Evolutionary conservation across 2,113 vertebrate genomes (phyloP).

Genomic region (Tonatia bakeri): DNA sequence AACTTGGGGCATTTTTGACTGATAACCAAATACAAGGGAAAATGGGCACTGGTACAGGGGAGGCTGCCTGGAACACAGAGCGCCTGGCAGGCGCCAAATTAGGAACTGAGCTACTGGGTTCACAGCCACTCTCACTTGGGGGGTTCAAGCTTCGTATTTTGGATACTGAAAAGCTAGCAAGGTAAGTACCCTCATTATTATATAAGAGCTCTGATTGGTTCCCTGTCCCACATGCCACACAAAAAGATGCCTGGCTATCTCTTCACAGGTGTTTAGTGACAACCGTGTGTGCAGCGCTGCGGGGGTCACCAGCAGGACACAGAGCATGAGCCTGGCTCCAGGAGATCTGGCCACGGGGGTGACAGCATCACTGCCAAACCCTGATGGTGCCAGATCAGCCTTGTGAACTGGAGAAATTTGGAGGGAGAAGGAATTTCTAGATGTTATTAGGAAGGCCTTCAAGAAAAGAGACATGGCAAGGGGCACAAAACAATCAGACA

Average conservation of each 20-base stretch:
- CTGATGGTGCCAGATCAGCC: fast-evolving
- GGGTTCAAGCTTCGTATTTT: not conserved
- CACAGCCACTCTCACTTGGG: not conserved
- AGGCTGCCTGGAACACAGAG: conserved; percentile 50
- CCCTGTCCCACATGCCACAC: not conserved
- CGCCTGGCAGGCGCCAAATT: conserved; percentile 53
- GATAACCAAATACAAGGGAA: conserved; percentile 76
- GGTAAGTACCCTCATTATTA: not conserved
- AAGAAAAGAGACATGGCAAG: not conserved
- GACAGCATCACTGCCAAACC: not conserved
- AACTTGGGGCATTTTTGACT: conserved; percentile 63
- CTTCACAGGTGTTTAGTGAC: not conserved
- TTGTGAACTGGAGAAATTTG: too few relatives aligned
- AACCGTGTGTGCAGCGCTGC: not conserved
- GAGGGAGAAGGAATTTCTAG: not conserved
- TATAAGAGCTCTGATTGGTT: not conserved
- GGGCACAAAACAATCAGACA: not conserved
- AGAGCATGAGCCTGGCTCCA: not conserved
- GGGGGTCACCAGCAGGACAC: not conserved
- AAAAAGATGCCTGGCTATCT: not conserved
- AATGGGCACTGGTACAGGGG: conserved; percentile 69
- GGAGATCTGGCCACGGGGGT: not conserved
- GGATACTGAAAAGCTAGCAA: not conserved
- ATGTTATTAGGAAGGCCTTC: not conserved
- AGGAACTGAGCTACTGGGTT: conserved; percentile 54